These are phyloP conservation scores for Drosophila silvestris DNA, from an alignment of 2,888 invertebrate genomes.

Conservation along the genomic window DNA sequence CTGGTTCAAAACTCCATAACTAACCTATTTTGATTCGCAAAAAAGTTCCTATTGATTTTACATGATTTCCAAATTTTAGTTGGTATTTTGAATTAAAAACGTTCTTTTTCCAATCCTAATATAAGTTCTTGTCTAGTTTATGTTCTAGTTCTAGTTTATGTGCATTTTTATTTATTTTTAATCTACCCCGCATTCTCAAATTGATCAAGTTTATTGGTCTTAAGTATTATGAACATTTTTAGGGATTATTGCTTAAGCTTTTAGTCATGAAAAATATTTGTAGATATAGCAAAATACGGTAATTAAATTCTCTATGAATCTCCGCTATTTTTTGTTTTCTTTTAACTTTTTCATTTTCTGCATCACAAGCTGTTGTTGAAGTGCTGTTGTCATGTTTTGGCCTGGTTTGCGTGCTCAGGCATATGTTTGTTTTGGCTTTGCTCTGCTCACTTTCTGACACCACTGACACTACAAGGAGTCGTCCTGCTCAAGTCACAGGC, in stretches of 20 bases:
- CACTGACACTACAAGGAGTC: slow-evolving; percentile 45
- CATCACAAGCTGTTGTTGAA: slow-evolving; percentile 27
- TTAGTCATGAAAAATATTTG: too few relatives aligned
- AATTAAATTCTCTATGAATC: not conserved
- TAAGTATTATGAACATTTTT: accelerated
- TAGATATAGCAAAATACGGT: not conserved
- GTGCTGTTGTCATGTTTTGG: slow-evolving; percentile 42
- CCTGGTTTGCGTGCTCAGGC: slow-evolving; percentile 61
- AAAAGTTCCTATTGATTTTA: not conserved
- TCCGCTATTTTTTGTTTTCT: not conserved
- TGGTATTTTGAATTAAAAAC: not conserved
- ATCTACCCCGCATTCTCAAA: not conserved
- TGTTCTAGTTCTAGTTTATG: too few relatives aligned
- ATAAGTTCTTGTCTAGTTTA: not conserved
- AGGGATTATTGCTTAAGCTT: not conserved
- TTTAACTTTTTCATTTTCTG: not conserved
- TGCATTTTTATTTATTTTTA: not conserved
- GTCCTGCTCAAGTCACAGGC: slow-evolving; percentile 36
- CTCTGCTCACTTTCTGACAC: slow-evolving; percentile 47
- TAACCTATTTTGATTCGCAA: not conserved
- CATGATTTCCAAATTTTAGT: not conserved
- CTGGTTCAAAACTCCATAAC: not conserved
- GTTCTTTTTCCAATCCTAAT: not conserved
- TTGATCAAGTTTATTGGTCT: not conserved
- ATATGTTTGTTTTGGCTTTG: slow-evolving; percentile 51